These are phyloP conservation scores for Andricus quercusramuli DNA, from an alignment of 2,888 invertebrate species.

Conservation along the genomic window DNA sequence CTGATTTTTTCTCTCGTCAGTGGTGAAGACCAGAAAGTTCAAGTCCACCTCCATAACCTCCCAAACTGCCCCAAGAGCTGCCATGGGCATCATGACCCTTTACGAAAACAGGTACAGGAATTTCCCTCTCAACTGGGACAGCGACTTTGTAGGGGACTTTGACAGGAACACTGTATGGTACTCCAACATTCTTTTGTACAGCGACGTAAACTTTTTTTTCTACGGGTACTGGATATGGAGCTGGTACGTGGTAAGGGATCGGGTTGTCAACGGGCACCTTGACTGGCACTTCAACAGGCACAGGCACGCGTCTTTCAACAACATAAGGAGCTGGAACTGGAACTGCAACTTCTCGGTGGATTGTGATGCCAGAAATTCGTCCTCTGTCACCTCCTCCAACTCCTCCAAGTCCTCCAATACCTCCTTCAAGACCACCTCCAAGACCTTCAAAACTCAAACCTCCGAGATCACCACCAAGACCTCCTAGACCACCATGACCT, in stretches of 20 bases:
- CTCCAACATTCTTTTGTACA: slow-evolving; percentile 66
- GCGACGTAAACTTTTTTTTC: slow-evolving; percentile 66
- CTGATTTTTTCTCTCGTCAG: slow-evolving; percentile 1
- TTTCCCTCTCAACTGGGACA: slow-evolving; percentile 65
- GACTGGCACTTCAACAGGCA: slow-evolving; percentile 69
- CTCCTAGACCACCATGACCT: slow-evolving; percentile 26
- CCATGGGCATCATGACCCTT: slow-evolving; percentile 53
- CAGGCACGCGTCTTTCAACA: slow-evolving; percentile 69
- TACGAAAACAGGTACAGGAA: slow-evolving; percentile 66
- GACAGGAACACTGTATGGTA: slow-evolving; percentile 67
- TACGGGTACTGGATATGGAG: slow-evolving; percentile 67
- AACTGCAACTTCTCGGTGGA: slow-evolving; percentile 70
- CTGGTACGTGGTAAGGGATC: slow-evolving; percentile 63
- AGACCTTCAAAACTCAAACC: slow-evolving; percentile 42
- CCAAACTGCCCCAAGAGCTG: not conserved
- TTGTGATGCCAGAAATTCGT: slow-evolving; percentile 71
- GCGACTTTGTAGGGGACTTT: slow-evolving; percentile 68
- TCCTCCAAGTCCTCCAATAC: slow-evolving; percentile 53
- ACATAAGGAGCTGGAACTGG: slow-evolving; percentile 72
- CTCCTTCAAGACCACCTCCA: slow-evolving; percentile 53
- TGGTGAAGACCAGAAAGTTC: slow-evolving; percentile 1
- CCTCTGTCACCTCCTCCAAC: slow-evolving; percentile 63
- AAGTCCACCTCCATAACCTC: slow-evolving; percentile 39
- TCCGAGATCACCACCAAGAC: slow-evolving; percentile 44
- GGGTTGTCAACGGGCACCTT: slow-evolving; percentile 71